Evolutionary conservation across 2,797 vertebrate species (phyloP).

Genomic region (Cryptoprocta ferox): DNA sequence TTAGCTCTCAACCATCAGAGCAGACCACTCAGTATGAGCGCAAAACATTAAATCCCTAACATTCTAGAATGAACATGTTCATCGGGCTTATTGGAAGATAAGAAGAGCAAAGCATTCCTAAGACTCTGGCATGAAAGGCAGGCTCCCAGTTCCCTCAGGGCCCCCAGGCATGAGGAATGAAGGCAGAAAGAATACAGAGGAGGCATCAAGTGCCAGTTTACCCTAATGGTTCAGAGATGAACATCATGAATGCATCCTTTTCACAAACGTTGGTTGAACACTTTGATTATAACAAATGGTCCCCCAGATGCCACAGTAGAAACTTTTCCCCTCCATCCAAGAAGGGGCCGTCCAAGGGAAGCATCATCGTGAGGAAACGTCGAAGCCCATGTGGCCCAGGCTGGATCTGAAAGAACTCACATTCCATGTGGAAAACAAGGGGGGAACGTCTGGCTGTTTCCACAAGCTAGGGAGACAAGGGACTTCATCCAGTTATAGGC

Average conservation of each 20-base stretch:
- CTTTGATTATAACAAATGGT: background rate
- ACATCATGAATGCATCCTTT: background rate
- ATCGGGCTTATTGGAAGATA: background rate
- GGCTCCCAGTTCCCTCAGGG: background rate
- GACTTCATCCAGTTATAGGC: background rate
- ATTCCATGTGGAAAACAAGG: background rate
- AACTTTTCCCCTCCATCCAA: background rate
- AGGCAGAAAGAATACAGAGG: background rate
- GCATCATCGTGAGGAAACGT: background rate
- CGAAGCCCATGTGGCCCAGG: background rate
- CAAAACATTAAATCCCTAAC: background rate
- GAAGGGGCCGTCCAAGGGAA: background rate
- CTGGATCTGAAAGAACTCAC: background rate
- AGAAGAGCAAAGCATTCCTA: background rate
- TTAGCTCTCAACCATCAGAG: background rate
- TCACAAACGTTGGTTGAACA: background rate
- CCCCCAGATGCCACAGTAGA: background rate
- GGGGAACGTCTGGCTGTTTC: background rate
- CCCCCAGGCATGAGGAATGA: background rate
- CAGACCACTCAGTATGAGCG: background rate
- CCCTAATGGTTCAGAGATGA: background rate
- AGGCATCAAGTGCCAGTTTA: background rate
- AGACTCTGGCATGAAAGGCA: background rate
- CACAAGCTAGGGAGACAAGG: background rate
- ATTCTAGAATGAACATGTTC: background rate